These are phyloP conservation scores for Cantharis rufa DNA, from an alignment of 2,888 invertebrate species.

Conservation along the genomic window DNA sequence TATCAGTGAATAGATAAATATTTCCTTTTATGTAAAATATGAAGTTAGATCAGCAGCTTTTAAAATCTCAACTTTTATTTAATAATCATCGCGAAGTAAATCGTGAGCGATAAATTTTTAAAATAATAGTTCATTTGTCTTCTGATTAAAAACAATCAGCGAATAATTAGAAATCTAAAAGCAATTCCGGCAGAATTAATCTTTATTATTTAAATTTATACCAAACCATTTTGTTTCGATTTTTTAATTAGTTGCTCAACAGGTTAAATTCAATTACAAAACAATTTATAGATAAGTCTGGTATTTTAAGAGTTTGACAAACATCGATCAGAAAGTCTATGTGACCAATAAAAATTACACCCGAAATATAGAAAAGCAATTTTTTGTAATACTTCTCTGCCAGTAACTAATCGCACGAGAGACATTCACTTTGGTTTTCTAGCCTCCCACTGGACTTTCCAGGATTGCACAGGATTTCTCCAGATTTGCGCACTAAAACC, in stretches of 20 bases:
- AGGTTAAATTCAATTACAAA: background rate
- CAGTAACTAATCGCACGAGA: background rate
- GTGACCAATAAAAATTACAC: background rate
- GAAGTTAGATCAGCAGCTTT: background rate
- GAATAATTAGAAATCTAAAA: background rate
- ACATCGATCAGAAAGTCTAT: background rate
- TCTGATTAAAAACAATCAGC: background rate
- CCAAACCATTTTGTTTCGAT: background rate
- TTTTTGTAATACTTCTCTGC: conserved; percentile 2
- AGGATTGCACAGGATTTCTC: background rate
- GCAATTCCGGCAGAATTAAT: background rate
- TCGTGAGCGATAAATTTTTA: background rate
- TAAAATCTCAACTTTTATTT: background rate
- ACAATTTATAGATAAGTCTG: background rate
- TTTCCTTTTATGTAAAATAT: background rate
- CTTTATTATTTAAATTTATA: background rate
- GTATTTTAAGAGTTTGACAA: background rate
- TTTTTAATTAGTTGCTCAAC: background rate
- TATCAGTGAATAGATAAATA: background rate
- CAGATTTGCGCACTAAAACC: conserved; percentile 1
- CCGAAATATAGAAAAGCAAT: background rate
- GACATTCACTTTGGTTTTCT: background rate
- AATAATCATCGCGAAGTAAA: background rate
- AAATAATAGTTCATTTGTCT: background rate
- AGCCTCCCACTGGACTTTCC: background rate